A percentile compares a stretch with the other conserved stretches of the same genome.
Conservation (phyloP, 2,113 vertebrate genomes). For the Sceloporus tristichus region DNA sequence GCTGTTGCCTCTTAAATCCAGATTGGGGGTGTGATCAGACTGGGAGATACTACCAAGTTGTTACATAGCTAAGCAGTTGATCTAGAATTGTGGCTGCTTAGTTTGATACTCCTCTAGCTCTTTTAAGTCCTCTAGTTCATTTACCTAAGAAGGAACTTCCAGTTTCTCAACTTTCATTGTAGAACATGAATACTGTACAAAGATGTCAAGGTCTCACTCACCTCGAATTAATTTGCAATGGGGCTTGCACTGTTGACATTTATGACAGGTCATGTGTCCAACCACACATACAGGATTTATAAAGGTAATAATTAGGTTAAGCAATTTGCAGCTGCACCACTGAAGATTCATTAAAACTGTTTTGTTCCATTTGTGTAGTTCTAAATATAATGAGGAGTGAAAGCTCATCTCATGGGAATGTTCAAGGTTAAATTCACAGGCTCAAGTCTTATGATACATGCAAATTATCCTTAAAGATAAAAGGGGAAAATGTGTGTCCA, state of each 20-base stretch:
- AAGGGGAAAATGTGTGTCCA: not conserved
- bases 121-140: not conserved
- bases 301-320: constrained; percentile 30
- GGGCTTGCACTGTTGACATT: not conserved
- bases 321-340: constrained; percentile 22
- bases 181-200: not conserved
- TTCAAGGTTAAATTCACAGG: constrained; percentile 8
- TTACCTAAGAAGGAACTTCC: not conserved
- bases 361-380: constrained; percentile 17
- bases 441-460: not conserved
- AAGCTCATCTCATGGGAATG: not conserved
- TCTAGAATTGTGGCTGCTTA: too few relatives aligned
- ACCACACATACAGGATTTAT: not conserved
- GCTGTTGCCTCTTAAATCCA: too few relatives aligned
- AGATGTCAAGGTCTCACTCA: not conserved
- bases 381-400: constrained; percentile 26
- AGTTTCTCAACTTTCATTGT: not conserved
- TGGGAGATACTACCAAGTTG: not conserved
- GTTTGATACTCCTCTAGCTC: not conserved
- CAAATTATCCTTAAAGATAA: constrained; percentile 12
- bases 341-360: constrained; percentile 29
- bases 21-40: too few relatives aligned
- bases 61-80: too few relatives aligned
- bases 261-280: not conserved
- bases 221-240: not conserved